These are phyloP conservation scores for Sphaerophoria taeniata DNA, from an alignment of 2,888 invertebrate genomes.

Conservation along the genomic window DNA sequence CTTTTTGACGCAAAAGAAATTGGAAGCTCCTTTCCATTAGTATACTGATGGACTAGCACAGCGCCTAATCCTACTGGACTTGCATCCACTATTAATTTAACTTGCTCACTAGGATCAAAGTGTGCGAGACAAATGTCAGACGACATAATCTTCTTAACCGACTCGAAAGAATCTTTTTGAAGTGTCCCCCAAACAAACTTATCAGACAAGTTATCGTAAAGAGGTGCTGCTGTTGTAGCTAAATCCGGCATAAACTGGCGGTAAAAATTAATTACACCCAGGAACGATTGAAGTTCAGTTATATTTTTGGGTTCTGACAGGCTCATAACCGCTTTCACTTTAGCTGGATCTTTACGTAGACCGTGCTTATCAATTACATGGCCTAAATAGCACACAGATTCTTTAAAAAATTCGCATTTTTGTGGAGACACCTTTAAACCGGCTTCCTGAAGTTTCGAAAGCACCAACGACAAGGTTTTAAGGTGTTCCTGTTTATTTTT, in stretches of 20 bases:
- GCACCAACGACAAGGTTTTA: neutral
- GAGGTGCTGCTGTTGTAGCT: neutral
- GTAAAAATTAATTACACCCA: constrained; percentile 23
- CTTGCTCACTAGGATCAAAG: neutral
- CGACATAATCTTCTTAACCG: constrained; percentile 13
- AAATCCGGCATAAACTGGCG: constrained; percentile 12
- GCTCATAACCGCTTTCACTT: neutral
- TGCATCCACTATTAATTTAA: constrained; percentile 14
- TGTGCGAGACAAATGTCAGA: constrained; percentile 5
- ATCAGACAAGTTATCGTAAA: constrained; percentile 3
- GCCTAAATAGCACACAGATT: neutral
- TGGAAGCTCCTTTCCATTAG: neutral
- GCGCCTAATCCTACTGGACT: constrained; percentile 5
- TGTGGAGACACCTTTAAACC: neutral
- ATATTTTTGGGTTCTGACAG: neutral
- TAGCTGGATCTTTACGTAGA: neutral
- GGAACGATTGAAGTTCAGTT: constrained; percentile 14
- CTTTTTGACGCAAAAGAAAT: neutral
- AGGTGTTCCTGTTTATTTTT: constrained; percentile 1
- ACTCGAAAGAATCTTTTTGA: neutral
- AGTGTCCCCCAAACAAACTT: constrained; percentile 8
- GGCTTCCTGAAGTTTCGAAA: neutral
- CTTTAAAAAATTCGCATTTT: constrained; percentile 4
- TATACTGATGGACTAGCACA: neutral
- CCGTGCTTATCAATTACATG: constrained; percentile 2